Evolutionary conservation across 2,797 vertebrate genomes (phyloP).

Genomic region (Huso huso): DNA sequence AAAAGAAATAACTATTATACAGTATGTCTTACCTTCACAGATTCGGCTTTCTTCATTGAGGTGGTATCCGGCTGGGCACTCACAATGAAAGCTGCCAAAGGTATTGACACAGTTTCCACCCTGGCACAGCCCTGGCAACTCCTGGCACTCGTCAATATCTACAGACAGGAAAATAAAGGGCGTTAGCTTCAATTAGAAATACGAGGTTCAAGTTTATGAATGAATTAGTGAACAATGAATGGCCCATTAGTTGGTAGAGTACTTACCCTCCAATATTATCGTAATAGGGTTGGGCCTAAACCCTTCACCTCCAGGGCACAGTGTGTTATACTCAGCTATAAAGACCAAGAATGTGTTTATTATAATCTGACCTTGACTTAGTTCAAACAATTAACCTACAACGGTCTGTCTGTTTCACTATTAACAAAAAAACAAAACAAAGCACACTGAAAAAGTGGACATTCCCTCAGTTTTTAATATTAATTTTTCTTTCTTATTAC

Average conservation of each 20-base stretch:
- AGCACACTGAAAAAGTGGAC: too few species aligned
- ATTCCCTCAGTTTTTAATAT: too few species aligned
- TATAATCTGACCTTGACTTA: too few species aligned
- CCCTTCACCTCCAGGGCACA: slow-evolving; percentile 75
- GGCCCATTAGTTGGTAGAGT: neutral
- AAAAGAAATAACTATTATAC: neutral
- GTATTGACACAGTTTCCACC: slow-evolving; percentile 76
- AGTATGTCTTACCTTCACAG: slow-evolving; percentile 61
- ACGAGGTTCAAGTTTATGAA: neutral
- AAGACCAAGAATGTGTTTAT: neutral
- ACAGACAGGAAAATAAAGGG: slow-evolving; percentile 2
- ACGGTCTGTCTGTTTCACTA: too few species aligned
- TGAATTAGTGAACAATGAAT: neutral
- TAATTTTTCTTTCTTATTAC: too few species aligned
- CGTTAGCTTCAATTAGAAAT: neutral
- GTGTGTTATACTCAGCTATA: slow-evolving; percentile 69
- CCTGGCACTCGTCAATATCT: slow-evolving; percentile 79
- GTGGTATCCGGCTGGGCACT: slow-evolving; percentile 69
- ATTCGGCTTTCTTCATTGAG: slow-evolving; percentile 69
- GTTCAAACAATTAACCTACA: too few species aligned
- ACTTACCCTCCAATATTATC: slow-evolving; percentile 73
- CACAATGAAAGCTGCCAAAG: slow-evolving; percentile 75
- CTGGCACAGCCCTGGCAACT: slow-evolving; percentile 72
- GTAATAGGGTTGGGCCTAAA: slow-evolving; percentile 74
- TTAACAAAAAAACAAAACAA: too few species aligned